Base-by-base conservation (phyloP, 1,140 invertebrate genomes). In the Heliconius hewitsoni region DNA sequence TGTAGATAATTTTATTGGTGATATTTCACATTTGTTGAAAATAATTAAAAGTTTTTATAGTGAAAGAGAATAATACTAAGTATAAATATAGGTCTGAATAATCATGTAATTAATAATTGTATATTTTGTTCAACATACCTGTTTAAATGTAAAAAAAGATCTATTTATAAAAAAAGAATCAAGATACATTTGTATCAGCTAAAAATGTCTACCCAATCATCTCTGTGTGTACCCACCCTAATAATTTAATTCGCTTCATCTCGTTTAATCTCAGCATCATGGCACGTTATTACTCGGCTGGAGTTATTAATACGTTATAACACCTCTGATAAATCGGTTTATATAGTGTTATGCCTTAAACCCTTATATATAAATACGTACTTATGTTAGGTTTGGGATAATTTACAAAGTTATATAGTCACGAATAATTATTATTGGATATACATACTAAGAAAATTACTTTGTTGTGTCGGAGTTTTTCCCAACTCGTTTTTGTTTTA, bases 291-390 rank as follows among this genome's bases (percentile, higher is more conserved):
- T 87, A 86, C 86, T 76, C 70, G 78, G 81, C 80, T 71, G 74
- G 71, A 85, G 84, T 85, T 90, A 90, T 91, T 91, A 91, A 90
- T 90, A 89, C 83, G 70, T 81, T 76, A 84, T 84, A 87, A 86
- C 83, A 84, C 78, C 78, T 81, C 74, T 84, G 81, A 86, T 84
- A 77, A 81, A 81, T 82, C 82, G 78, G 76, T 81, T 85, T 74
- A 83, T 77, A 78, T 72, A 72, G 18, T 76, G 46, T 23, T 72
- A 71, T 55, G 27, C 30, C 72, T 55, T 71, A 27, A 46, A 71
- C 73, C 50, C 19, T 72, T 16, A 37, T 71, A 71, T 18, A 16
- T 39, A 72, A 39, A 34, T 72, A 72, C 8, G 39, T 72, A 72
- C 34, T 72, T 39, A 72, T 72, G 37, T 30, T 42, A 39, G 30